phyloP scores from a whole-genome alignment of 2,113 vertebrate genomes.

The Chaenogobius annularis region DNA sequence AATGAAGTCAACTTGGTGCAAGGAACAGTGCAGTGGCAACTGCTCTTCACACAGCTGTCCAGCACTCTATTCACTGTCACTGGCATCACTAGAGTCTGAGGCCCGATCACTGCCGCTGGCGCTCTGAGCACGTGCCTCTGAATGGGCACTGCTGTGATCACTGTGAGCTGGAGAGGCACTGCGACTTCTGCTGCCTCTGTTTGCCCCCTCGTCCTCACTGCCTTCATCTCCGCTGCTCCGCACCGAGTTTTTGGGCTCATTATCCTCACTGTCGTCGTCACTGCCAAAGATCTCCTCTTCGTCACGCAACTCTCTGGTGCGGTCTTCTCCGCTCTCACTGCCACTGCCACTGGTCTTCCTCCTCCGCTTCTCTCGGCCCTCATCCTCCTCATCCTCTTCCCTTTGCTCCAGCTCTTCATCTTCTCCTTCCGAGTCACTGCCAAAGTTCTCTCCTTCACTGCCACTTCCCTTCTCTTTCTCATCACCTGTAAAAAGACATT shows the following conservation, averaged over 20 bases:
- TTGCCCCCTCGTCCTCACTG: constrained; percentile 71
- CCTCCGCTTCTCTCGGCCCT: constrained; percentile 44
- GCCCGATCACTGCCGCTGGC: constrained; percentile 80
- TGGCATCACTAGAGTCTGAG: constrained; percentile 83
- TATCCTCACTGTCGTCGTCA: constrained; percentile 82
- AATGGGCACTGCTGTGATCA: constrained; percentile 82
- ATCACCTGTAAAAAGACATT: constrained; percentile 72
- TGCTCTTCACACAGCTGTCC: not conserved
- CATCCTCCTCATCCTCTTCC: constrained; percentile 65
- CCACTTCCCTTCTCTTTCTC: constrained; percentile 87
- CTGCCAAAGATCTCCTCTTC: constrained; percentile 94
- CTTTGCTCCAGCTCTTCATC: constrained; percentile 64
- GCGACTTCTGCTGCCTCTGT: constrained; percentile 71
- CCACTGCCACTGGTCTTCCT: constrained; percentile 80
- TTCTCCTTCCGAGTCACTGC: constrained; percentile 78
- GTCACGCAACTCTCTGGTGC: constrained; percentile 81
- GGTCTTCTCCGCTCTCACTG: constrained; percentile 80
- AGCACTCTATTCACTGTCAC: constrained; percentile 83
- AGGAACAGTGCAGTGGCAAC: constrained; percentile 4
- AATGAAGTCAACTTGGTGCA: not conserved
- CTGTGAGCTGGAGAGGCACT: constrained; percentile 83
- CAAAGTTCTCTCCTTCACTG: constrained; percentile 80
- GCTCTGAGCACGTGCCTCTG: constrained; percentile 76
- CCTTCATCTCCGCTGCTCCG: constrained; percentile 73
- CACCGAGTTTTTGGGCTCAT: constrained; percentile 71